phyloP scores from a whole-genome alignment of 2,113 vertebrate genomes.

The Raja brachyura region DNA sequence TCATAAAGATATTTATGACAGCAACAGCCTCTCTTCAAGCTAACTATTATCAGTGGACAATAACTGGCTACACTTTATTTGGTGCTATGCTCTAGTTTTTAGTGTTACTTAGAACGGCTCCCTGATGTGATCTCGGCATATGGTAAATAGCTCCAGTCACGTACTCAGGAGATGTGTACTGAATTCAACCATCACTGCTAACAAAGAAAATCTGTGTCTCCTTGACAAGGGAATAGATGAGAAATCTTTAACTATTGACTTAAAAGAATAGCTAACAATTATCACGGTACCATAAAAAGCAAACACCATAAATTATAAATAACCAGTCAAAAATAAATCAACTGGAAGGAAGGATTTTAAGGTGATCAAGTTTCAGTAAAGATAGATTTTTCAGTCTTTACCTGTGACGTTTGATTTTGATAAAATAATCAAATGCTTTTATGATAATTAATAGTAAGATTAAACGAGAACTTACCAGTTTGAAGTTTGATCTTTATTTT shows the following conservation, averaged over 20 bases:
- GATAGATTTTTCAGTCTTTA: conserved; percentile 12
- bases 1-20: neutral
- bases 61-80: neutral
- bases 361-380: conserved; percentile 8
- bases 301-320: conserved; percentile 28
- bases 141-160: neutral
- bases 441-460: conserved; percentile 10
- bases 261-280: neutral
- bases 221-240: conserved; percentile 24
- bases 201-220: neutral
- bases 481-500: too few species aligned
- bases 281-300: neutral
- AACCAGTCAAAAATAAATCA: conserved; percentile 9
- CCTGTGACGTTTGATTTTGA: conserved; percentile 15
- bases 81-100: neutral
- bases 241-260: conserved; percentile 20
- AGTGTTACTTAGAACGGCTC: neutral
- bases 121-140: neutral
- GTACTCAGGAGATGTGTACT: neutral
- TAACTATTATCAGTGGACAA: neutral
- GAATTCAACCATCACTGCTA: neutral
- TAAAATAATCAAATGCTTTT: conserved; percentile 13
- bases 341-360: neutral
- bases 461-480: too few species aligned
- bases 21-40: neutral